Evolutionary conservation across 2,113 vertebrate genomes (phyloP).

Genomic region (Anolis carolinensis): DNA sequence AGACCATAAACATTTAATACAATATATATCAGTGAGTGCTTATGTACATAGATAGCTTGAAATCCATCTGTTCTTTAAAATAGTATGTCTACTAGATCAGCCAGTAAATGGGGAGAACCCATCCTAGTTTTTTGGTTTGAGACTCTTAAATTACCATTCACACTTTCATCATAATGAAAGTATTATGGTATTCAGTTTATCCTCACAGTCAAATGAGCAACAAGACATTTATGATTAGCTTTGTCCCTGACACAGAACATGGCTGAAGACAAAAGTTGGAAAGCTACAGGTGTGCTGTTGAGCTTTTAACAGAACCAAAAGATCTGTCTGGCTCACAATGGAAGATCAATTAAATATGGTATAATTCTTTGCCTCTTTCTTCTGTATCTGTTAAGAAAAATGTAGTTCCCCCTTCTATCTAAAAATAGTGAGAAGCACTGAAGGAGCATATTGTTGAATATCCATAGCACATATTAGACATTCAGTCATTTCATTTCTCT

Average conservation of each 20-base stretch:
- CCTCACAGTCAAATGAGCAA: neutral
- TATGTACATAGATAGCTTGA: conserved; percentile 55
- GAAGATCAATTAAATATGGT: conserved; percentile 31
- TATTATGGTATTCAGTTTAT: conserved; percentile 22
- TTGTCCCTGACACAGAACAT: conserved; percentile 34
- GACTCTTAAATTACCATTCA: too few relatives aligned
- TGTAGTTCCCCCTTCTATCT: conserved; percentile 42
- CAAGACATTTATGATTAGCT: too few relatives aligned
- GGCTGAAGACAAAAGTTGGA: conserved; percentile 39
- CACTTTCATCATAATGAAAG: neutral
- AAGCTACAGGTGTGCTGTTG: neutral
- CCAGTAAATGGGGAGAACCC: too few relatives aligned
- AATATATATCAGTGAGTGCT: conserved; percentile 21
- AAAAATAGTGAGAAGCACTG: neutral
- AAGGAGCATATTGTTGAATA: conserved; percentile 33
- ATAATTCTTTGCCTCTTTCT: conserved; percentile 14
- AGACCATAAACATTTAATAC: conserved; percentile 1
- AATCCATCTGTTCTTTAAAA: conserved; percentile 23
- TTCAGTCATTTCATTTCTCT: neutral
- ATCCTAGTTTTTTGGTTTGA: conserved; percentile 72
- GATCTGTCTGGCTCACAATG: conserved; percentile 25
- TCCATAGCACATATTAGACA: neutral
- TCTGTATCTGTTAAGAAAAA: conserved; percentile 15
- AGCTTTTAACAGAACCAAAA: conserved; percentile 32
- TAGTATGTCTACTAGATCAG: too few relatives aligned